Conservation (phyloP, 2,888 invertebrate species). For the Apodemia mormo region DNA sequence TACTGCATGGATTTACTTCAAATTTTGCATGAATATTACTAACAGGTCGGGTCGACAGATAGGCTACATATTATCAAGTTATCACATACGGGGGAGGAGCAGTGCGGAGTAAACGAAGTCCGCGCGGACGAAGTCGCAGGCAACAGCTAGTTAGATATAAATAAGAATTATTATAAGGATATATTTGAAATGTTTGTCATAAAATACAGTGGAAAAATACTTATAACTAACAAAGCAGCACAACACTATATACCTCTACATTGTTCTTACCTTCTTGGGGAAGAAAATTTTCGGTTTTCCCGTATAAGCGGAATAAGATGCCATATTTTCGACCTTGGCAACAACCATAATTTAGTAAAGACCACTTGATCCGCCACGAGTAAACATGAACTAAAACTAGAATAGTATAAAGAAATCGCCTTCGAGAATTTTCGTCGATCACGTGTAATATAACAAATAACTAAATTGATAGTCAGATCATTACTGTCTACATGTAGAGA, state of each 20-base stretch:
- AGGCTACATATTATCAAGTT: too few species aligned
- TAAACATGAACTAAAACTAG: conserved; percentile 59
- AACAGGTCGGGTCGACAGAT: too few species aligned
- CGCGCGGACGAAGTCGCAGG: too few species aligned
- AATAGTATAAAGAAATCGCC: conserved; percentile 50
- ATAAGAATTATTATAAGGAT: too few species aligned
- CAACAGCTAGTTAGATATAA: too few species aligned
- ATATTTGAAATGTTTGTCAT: background rate
- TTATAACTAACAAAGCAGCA: background rate
- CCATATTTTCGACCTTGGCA: conserved; percentile 77
- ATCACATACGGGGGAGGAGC: too few species aligned
- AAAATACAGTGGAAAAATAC: conserved; percentile 2
- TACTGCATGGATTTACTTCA: too few species aligned
- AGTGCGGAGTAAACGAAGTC: too few species aligned
- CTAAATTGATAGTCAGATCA: conserved; percentile 53
- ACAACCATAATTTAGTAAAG: conserved; percentile 76
- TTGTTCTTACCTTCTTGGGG: conserved; percentile 73
- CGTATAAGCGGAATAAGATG: conserved; percentile 75
- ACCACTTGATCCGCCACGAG: conserved; percentile 59
- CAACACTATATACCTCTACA: background rate
- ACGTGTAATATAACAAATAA: conserved; percentile 52
- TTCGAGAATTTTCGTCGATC: conserved; percentile 74
- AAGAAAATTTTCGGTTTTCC: conserved; percentile 79
- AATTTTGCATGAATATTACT: too few species aligned
- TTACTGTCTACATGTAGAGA: conserved; percentile 48